Conservation (phyloP, 2,888 invertebrate genomes). For the Elaeidobius kamerunicus region DNA sequence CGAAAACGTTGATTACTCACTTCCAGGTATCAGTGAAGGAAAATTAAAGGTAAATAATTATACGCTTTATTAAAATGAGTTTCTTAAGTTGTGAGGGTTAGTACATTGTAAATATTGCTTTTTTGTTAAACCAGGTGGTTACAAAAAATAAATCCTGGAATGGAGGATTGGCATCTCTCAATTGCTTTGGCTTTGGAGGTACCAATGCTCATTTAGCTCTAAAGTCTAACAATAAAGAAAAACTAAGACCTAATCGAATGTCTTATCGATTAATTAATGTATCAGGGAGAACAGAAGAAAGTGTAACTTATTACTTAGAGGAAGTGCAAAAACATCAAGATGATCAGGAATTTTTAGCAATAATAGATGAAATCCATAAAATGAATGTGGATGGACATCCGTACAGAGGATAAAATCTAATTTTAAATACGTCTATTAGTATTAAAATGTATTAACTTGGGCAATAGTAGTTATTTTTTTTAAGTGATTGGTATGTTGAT, state of each 20-base stretch:
- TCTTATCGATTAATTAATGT: constrained; percentile 15
- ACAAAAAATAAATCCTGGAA: constrained; percentile 51
- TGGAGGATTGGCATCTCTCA: constrained; percentile 57
- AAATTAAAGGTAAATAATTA: constrained; percentile 47
- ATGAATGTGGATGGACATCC: constrained; percentile 68
- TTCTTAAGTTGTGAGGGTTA: no score
- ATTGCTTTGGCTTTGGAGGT: constrained; percentile 68
- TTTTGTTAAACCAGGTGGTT: no score
- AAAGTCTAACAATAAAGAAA: constrained; percentile 46
- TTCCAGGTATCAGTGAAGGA: constrained; percentile 54
- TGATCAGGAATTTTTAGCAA: constrained; percentile 66
- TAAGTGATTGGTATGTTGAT: no score
- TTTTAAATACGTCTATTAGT: no score
- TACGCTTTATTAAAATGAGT: neutral
- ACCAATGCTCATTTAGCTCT: constrained; percentile 55
- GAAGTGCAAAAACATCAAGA: constrained; percentile 56
- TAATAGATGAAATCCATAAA: constrained; percentile 69
- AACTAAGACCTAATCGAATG: constrained; percentile 31
- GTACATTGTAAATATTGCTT: no score
- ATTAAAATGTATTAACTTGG: no score
- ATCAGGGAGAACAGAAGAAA: constrained; percentile 68
- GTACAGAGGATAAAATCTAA: constrained; percentile 65
- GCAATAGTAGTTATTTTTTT: no score
- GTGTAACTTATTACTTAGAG: constrained; percentile 62
- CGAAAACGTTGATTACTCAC: constrained; percentile 54